Conservation (phyloP, 2,113 vertebrate genomes). For the Mesembrinibis cayennensis region DNA sequence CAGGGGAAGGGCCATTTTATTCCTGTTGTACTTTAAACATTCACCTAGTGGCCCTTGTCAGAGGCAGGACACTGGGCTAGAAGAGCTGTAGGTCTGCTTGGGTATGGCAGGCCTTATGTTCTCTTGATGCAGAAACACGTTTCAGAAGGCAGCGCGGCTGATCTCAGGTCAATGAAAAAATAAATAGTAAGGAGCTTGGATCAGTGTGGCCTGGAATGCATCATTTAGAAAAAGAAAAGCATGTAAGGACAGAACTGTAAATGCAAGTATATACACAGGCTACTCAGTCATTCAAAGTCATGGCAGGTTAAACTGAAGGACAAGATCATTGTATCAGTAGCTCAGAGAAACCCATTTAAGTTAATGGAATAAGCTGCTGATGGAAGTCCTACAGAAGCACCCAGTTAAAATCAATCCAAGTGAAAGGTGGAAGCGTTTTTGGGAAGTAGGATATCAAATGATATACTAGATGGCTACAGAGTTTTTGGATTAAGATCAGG, state of each 20-base stretch:
- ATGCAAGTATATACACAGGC: not conserved
- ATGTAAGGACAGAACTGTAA: not conserved
- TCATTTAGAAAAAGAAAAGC: not conserved
- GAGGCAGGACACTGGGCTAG: not conserved
- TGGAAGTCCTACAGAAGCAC: not conserved
- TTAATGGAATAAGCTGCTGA: constrained; percentile 8
- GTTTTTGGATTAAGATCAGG: not conserved
- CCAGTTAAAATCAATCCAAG: not conserved
- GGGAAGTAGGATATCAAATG: not conserved
- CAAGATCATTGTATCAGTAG: not conserved
- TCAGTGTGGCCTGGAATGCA: not conserved
- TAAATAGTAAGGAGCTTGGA: not conserved
- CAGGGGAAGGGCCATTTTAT: not conserved
- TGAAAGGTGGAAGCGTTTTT: not conserved
- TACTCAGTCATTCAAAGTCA: not conserved
- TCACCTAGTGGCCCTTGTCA: not conserved
- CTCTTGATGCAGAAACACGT: not conserved
- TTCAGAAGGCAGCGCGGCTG: not conserved
- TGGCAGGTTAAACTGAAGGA: not conserved
- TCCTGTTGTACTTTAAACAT: not conserved
- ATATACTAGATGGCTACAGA: not conserved
- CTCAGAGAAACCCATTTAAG: not conserved
- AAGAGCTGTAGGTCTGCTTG: not conserved
- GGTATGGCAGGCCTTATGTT: not conserved
- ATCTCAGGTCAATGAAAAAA: not conserved